A percentile compares a stretch with the other conserved stretches of the same genome.
These are phyloP conservation scores for Hirundichthys speculiger DNA, from an alignment of 2,113 vertebrate species.

Conservation along the genomic window DNA sequence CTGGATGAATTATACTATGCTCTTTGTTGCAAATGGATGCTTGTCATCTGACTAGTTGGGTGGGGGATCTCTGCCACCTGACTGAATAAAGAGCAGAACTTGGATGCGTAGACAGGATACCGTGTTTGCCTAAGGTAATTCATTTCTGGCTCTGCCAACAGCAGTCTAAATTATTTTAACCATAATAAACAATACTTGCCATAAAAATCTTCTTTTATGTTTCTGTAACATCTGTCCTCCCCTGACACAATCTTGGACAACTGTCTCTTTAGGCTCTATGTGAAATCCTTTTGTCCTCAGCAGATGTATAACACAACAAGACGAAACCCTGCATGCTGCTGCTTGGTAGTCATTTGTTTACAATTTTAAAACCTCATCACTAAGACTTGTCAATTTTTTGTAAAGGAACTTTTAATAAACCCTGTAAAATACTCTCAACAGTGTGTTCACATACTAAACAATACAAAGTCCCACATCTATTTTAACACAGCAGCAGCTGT, in stretches of 20 bases:
- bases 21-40: conserved; percentile 1
- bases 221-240: conserved; percentile 3
- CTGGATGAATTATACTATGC: neutral
- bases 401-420: no score
- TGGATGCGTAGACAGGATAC: neutral
- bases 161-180: neutral
- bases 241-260: neutral
- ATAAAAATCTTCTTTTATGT: conserved; percentile 2
- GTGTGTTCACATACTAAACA: no score
- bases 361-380: conserved; percentile 10
- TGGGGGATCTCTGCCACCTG: neutral
- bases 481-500: no score
- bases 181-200: neutral
- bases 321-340: conserved; percentile 15
- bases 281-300: conserved; percentile 36
- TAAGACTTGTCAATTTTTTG: conserved; percentile 1
- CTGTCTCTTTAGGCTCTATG: neutral
- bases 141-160: neutral
- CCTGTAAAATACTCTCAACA: no score
- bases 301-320: conserved; percentile 22
- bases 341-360: conserved; percentile 23
- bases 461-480: no score
- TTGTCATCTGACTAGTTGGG: no score
- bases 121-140: neutral
- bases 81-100: conserved; percentile 4